Conservation (phyloP, 2,797 vertebrate species). For the Acanthurus leucopareius region DNA sequence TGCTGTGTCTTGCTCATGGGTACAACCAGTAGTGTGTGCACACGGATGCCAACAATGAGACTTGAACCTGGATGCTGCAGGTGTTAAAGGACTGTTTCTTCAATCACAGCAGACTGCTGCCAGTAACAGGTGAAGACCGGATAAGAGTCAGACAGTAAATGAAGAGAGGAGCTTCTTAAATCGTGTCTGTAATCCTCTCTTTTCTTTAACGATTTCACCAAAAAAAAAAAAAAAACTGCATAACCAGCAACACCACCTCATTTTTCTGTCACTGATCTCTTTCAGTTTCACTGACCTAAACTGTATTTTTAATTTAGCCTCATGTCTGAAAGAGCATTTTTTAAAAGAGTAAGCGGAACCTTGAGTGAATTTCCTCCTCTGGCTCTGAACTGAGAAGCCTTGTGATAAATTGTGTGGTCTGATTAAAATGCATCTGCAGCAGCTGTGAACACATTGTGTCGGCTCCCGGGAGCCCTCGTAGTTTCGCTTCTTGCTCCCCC, state of each 20-base stretch:
- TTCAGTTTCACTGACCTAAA: conserved; percentile 45
- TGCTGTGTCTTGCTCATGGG: conserved; percentile 58
- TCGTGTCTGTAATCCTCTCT: conserved; percentile 35
- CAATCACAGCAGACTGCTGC: conserved; percentile 36
- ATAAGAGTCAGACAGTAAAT: conserved; percentile 18
- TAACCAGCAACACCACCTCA: conserved; percentile 42
- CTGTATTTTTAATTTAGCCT: conserved; percentile 24
- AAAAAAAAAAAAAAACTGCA: conserved; percentile 53
- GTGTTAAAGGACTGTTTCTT: conserved; percentile 27
- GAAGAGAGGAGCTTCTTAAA: conserved; percentile 21
- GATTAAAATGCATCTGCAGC: conserved; percentile 73
- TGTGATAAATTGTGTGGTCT: conserved; percentile 54
- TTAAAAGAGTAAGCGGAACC: conserved; percentile 60
- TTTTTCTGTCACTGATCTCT: conserved; percentile 37
- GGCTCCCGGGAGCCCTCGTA: conserved; percentile 65
- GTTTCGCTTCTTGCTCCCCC: conserved; percentile 38
- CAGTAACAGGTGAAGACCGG: conserved; percentile 8
- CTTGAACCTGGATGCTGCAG: conserved; percentile 46
- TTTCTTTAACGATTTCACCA: conserved; percentile 38
- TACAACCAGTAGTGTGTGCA: conserved; percentile 34
- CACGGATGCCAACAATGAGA: conserved; percentile 36
- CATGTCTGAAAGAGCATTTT: conserved; percentile 43
- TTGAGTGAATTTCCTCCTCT: conserved; percentile 42
- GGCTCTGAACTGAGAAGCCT: conserved; percentile 51
- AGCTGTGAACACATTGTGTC: conserved; percentile 64